These are phyloP conservation scores for Zaprionus taronus DNA, from an alignment of 1,140 invertebrate genomes.

Conservation along the genomic window DNA sequence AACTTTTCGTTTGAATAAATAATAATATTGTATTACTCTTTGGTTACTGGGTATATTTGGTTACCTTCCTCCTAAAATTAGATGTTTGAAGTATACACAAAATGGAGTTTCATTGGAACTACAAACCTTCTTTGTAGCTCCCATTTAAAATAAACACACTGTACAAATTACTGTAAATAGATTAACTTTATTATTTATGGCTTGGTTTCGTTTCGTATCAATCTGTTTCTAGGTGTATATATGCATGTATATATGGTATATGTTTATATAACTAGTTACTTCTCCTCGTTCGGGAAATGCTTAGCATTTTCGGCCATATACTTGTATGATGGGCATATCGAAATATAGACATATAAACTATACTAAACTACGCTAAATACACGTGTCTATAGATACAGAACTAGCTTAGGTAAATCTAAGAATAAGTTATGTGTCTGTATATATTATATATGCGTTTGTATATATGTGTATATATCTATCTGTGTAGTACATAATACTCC, in stretches of 20 bases:
- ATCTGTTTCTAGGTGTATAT: conserved; percentile 32
- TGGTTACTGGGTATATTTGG: too few species aligned
- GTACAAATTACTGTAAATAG: conserved; percentile 44
- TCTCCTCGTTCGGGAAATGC: conserved; percentile 41
- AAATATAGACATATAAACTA: conserved; percentile 47
- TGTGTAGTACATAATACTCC: conserved; percentile 67
- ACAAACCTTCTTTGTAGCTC: too few species aligned
- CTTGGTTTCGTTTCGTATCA: conserved; percentile 56
- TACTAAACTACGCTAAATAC: conserved; percentile 3
- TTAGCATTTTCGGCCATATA: conserved; percentile 63
- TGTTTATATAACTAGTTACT: conserved; percentile 28
- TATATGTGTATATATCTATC: conserved; percentile 21
- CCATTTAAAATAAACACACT: too few species aligned
- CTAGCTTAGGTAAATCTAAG: conserved; percentile 32
- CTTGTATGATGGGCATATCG: conserved; percentile 28
- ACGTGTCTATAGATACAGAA: conserved; percentile 5
- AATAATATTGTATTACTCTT: too few species aligned
- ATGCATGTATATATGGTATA: conserved; percentile 10
- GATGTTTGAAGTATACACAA: too few species aligned
- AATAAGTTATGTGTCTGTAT: conserved; percentile 43
- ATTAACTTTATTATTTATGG: conserved; percentile 69
- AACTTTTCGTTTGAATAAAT: too few species aligned
- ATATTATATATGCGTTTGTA: conserved; percentile 13
- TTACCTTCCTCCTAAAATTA: too few species aligned
- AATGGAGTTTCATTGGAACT: too few species aligned